Evolutionary conservation across 2,797 vertebrate genomes (phyloP), one percentile per base, ranked within the genome.

Genomic region (Enteromius viviparus): DNA sequence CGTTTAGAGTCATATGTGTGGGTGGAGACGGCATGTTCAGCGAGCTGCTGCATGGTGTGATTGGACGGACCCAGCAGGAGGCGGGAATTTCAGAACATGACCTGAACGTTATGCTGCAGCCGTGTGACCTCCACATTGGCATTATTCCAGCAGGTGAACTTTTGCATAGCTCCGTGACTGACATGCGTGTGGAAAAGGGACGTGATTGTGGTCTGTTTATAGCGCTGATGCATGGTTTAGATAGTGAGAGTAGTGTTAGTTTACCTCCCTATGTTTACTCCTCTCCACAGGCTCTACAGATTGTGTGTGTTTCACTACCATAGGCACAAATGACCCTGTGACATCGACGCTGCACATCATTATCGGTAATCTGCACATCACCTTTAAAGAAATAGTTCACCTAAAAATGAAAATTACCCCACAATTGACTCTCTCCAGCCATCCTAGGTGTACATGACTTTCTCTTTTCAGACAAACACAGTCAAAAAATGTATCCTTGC

Each of bases 11-110:
- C 91, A 94, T 96, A 87, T 95, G 95, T 74, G 96, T 96, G 80
- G 96, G 96, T 0, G 96, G 96, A 11, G 96, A 97, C 5, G 96
- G 96, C 87, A 97, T 95, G 92, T 96, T 97, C 91, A 96, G 94
- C 1, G 95, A 96, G 90, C 84, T 96, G 76, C 92, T 97, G 83
- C 95, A 96, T 1, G 95, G 95, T 14, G 90, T 96, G 92, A 95
- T 97, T 81, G 93, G 92, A 62, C 93, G 94, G 72, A 95, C 95
- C 0, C 96, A 96, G 87, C 92, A 92, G 83, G 95, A 96, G 89
- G 94, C 92, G 8, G 94, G 95, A 76, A 87, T 95, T 66, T 94
- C 92, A 29, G 94, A 95, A 87, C 90, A 94, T 2, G 93, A 95
- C 85, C 89, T 91, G 1, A 62, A 87, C 19, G 90, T 89, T 21